phyloP scores from a whole-genome alignment of 2,113 vertebrate species.

The Athene noctua region DNA sequence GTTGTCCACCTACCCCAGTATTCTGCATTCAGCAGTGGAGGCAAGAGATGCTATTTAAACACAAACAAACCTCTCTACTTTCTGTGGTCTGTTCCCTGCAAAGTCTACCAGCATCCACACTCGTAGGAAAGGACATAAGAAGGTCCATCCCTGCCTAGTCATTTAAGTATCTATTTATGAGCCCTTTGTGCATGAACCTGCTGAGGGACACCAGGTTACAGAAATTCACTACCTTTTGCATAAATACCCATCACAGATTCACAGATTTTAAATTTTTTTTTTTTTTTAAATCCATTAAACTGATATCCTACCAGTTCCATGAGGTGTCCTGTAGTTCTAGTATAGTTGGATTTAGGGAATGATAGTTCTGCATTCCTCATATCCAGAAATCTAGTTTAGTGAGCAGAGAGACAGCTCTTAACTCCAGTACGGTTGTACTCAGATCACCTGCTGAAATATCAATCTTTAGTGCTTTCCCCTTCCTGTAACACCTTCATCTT shows the following conservation, averaged over 20 bases:
- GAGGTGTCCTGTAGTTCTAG: not conserved
- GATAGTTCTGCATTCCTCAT: not conserved
- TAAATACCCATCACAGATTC: not conserved
- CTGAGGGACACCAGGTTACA: not conserved
- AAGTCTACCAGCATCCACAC: not conserved
- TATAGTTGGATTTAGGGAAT: not conserved
- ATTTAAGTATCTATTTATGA: not conserved
- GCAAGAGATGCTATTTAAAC: not conserved
- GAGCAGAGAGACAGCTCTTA: not conserved
- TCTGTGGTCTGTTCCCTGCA: not conserved
- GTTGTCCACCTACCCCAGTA: not conserved
- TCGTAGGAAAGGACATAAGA: not conserved
- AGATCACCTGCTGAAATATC: not conserved
- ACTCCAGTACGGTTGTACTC: not conserved
- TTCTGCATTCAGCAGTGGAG: not conserved
- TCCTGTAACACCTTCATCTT: not conserved
- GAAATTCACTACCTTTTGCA: not conserved
- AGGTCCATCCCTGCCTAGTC: not conserved
- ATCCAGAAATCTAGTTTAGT: not conserved
- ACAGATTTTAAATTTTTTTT: not conserved
- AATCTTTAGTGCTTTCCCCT: not conserved
- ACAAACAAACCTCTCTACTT: not conserved
- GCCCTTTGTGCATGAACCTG: not conserved
- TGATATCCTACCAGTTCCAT: not conserved
- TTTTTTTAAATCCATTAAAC: not conserved